Evolutionary conservation across 1,140 invertebrate species (phyloP), one percentile per base, ranked within the genome.

Genomic region (Meteorus sp.): DNA sequence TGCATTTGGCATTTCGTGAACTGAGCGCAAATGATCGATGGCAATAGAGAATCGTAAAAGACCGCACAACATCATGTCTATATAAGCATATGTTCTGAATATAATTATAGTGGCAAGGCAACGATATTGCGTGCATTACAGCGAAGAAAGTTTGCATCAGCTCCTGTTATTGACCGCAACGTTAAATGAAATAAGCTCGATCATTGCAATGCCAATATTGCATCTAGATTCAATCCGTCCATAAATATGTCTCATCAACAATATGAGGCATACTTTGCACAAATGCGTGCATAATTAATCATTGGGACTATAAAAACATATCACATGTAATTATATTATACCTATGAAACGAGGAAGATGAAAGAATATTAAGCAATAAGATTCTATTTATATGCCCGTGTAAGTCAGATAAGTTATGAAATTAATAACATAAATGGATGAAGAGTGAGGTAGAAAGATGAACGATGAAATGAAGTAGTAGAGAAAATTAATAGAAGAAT

Each of bases 261-360:
- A 45, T 64, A 60, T 63, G 71, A 73, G 76, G 62, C 71, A 78
- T 75, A 58, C 25, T 29, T 59, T 77, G 78, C 77, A 79, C 77
- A 75, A 75, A 70, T 47, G 56, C 51, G 78, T 80, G 78, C 77
- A 77, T 78, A 79, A n/a, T 78, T 79, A 78, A 77, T 78, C 76
- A 79, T 80, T 78, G 77, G 77, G 77, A 79, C 77, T 80, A 80
- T 76, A 79, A 79, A 77, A 79, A 79, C 78, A 80, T 80, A 80
- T 80, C 77, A 80, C 77, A 76, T 77, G 64, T 77, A 76, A 77
- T 71, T 72, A 72, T 73, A 72, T 67, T 73, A 73, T 63, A 63
- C n/a, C 33, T 50, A 59, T 53, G 27, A 56, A 59, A 55, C 20
- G 27, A 63, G 39, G 41, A 61, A 59, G 41, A 66, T 39, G 57